Evolutionary conservation across 2,888 invertebrate genomes (phyloP).

Genomic region (Cataglyphis albicans): DNA sequence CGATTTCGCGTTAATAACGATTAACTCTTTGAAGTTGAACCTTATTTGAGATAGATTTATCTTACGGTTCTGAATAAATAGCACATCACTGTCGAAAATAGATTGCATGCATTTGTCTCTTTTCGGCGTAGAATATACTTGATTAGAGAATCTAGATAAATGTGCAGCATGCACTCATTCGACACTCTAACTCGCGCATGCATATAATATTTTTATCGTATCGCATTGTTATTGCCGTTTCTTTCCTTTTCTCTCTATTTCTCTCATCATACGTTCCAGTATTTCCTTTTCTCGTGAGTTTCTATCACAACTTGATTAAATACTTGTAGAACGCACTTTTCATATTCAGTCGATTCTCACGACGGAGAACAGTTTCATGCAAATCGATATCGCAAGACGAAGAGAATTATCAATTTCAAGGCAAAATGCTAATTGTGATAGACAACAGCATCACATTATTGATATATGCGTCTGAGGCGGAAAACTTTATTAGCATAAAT

Average conservation of each 20-base stretch:
- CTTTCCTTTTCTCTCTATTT: not conserved
- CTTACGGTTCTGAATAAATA: not conserved
- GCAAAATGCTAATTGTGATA: conserved; percentile 27
- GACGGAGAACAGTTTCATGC: conserved; percentile 1
- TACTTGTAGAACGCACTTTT: conserved; percentile 12
- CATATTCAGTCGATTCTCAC: conserved; percentile 22
- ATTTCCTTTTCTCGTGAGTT: not conserved
- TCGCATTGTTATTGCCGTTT: conserved; percentile 12
- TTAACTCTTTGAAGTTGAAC: not conserved
- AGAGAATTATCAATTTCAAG: conserved; percentile 41
- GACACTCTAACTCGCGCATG: conserved; percentile 38
- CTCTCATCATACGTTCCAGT: not conserved
- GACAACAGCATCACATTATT: not conserved
- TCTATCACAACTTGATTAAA: not conserved
- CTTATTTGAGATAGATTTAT: conserved; percentile 19
- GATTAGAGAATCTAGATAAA: conserved; percentile 43
- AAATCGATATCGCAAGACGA: conserved; percentile 21
- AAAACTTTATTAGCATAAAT: not conserved
- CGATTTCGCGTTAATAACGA: conserved; percentile 9
- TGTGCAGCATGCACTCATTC: conserved; percentile 48
- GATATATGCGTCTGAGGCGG: not conserved
- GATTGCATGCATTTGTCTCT: conserved; percentile 34
- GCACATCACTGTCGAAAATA: conserved; percentile 18
- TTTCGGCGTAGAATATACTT: conserved; percentile 9
- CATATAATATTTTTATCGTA: conserved; percentile 13